phyloP scores from a whole-genome alignment of 2,113 vertebrate species.

The Gnathochromis pfefferi region DNA sequence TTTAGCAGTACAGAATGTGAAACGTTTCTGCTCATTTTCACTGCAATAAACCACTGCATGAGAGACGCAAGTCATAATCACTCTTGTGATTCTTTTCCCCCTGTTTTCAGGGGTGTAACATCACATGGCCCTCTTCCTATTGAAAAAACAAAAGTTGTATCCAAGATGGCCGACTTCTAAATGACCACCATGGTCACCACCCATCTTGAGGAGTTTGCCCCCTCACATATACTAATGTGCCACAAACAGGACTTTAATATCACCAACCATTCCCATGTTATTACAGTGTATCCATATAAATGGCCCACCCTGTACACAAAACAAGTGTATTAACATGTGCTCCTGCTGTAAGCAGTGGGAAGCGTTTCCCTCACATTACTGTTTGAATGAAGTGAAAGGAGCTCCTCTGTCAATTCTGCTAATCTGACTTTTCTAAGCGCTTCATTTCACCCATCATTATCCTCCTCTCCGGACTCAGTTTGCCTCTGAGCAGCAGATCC shows the following conservation, averaged over 20 bases:
- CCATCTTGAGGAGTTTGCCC: background rate
- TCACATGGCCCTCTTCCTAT: background rate
- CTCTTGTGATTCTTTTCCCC: no score
- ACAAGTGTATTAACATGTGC: background rate
- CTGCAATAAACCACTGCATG: no score
- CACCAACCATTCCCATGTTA: background rate
- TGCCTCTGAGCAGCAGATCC: background rate
- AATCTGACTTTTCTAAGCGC: background rate
- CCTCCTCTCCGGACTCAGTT: background rate
- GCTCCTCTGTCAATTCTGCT: background rate
- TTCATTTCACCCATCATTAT: background rate
- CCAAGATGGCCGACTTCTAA: background rate
- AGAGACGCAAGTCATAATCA: no score
- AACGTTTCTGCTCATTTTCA: no score
- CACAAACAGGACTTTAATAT: background rate
- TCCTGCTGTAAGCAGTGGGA: background rate
- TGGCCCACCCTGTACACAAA: background rate
- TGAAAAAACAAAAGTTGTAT: background rate
- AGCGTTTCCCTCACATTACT: background rate
- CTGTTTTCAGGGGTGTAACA: no score
- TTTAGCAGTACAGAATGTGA: no score
- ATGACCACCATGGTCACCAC: background rate
- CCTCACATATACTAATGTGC: background rate
- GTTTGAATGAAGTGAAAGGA: background rate
- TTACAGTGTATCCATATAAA: background rate